Base-by-base conservation (phyloP, 2,888 invertebrate genomes). In the Agrilus cyanescens region DNA sequence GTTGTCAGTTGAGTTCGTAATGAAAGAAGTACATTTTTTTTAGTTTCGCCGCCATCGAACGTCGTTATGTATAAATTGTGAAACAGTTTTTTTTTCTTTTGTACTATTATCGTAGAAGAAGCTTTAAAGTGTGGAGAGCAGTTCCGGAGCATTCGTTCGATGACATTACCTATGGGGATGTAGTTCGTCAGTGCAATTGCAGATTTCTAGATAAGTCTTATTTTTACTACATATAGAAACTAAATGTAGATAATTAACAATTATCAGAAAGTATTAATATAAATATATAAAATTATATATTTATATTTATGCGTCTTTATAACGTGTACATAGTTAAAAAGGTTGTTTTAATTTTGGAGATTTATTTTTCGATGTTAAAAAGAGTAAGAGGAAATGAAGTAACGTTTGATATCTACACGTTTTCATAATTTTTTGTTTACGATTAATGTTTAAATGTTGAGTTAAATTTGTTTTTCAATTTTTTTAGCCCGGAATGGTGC, bases 281-380 rank as follows among this genome's bases (percentile, higher is more conserved):
- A 38, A 40, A 40, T 40, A 29, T 41, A 36, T 41, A n/a, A n/a
- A n/a, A n/a, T n/a, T n/a, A 45, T 40, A 44, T 46, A 36, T 35
- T 37, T 36, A 43, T 36, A 40, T 51, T 54, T 52, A 51, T 47
- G 38, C 42, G 39, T 38, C 29, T 14, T 46, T 43, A 10, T 25
- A 25, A 53, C 53, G 49, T 60, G 58, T 61, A 60, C 44, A 60
- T 58, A 60, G 41, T 53, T 45, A 47, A 48, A 18, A 44, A 41
- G 45, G 46, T 52, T 57, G 55, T 55, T 57, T 59, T 57, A 54
- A 50, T 57, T 57, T 58, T 55, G 54, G 56, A 60, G 54, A 50
- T 59, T 59, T 59, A 57, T 62, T 59, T 60, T 59, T 57, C 51
- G 43, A 46, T 44, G 40, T 52, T 53, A 53, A 49, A 50, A 45